A percentile compares a stretch with the other conserved stretches of the same genome.
Conservation (phyloP, 2,797 vertebrate species). For the Liasis olivaceus region DNA sequence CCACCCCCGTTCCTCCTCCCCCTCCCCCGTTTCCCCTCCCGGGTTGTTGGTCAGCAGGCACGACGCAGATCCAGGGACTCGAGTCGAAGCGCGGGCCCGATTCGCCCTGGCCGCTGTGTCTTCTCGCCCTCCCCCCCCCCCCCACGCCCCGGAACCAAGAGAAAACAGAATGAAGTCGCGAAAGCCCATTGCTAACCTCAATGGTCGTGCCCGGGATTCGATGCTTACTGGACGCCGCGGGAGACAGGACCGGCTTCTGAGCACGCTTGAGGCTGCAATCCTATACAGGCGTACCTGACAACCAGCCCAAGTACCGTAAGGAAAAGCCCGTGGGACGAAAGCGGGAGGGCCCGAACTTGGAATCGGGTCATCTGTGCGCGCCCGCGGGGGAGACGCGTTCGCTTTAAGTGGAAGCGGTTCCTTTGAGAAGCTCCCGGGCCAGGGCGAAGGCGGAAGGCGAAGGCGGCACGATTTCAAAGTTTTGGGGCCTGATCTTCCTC, state of each 20-base stretch:
- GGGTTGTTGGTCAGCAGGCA: neutral
- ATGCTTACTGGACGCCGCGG: neutral
- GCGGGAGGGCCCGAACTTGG: neutral
- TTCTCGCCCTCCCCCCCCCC: no score
- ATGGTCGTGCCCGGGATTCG: no score
- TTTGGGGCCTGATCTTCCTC: neutral
- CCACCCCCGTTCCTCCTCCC: neutral
- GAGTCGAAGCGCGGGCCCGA: neutral
- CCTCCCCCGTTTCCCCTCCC: no score
- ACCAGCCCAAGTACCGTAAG: neutral
- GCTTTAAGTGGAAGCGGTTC: neutral
- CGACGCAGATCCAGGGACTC: fast-evolving
- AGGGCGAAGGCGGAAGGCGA: neutral
- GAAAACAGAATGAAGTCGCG: neutral
- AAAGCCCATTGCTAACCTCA: neutral
- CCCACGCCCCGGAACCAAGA: neutral
- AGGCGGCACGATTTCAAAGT: neutral
- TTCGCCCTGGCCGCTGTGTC: neutral
- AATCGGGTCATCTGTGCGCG: neutral
- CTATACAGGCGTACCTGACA: no score
- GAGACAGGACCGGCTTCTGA: neutral
- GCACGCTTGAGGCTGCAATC: neutral
- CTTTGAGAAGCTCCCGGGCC: neutral
- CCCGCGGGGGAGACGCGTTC: neutral
- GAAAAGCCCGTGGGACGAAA: neutral